Percentiles rank a stretch among this genome's conserved stretches.
These are phyloP conservation scores for Scaptodrosophila latifasciaeformis DNA, from an alignment of 2,888 invertebrate genomes.

Conservation along the genomic window DNA sequence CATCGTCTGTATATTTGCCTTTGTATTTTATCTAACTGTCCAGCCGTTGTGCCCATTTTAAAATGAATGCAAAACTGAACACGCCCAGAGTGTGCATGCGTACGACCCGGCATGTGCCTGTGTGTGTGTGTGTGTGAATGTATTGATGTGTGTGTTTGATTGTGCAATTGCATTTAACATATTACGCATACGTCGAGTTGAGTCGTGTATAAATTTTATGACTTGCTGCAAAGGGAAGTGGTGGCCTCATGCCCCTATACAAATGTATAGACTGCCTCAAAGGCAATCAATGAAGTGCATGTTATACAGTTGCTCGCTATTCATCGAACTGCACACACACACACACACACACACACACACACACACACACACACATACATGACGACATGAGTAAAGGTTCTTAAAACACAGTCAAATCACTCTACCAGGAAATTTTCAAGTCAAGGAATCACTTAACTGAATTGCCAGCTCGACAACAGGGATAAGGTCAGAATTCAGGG, in stretches of 20 bases:
- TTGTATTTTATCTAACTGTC: background rate
- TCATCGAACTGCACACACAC: constrained; percentile 3
- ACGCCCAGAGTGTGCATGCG: background rate
- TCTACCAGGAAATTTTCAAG: too few species aligned
- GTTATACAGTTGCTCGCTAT: constrained; percentile 4
- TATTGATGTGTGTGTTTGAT: background rate
- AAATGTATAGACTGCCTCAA: constrained; percentile 39
- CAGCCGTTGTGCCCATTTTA: too few species aligned
- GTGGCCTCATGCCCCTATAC: constrained; percentile 1
- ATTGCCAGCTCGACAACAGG: too few species aligned
- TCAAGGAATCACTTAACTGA: too few species aligned
- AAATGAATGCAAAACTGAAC: too few species aligned
- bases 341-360: constrained; percentile 1
- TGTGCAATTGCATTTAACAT: constrained; percentile 32
- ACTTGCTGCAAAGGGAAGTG: background rate
- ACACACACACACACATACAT: background rate
- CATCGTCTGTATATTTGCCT: background rate
- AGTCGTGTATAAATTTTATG: background rate
- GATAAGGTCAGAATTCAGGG: too few species aligned
- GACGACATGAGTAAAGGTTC: too few species aligned
- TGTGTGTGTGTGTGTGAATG: background rate
- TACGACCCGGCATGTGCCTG: background rate
- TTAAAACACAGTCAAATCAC: too few species aligned
- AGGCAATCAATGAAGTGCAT: constrained; percentile 58
- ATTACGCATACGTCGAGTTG: constrained; percentile 49